phyloP scores from a whole-genome alignment of 2,888 invertebrate species.

The Seira musarum region DNA sequence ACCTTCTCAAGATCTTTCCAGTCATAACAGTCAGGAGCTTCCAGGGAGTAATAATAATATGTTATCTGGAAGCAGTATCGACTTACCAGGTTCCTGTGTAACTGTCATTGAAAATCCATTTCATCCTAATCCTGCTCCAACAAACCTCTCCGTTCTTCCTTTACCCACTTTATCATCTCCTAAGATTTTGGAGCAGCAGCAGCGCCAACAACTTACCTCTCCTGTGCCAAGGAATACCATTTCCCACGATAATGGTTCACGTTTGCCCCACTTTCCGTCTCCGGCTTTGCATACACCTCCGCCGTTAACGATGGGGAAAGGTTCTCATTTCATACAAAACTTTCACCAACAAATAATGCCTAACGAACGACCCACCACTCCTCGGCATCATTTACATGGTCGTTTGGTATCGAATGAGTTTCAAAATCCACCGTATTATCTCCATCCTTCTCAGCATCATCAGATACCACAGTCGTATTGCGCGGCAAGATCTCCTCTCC shows the following conservation, averaged over 20 bases:
- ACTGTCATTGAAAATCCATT: slow-evolving; percentile 46
- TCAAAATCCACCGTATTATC: slow-evolving; percentile 28
- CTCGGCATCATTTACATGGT: slow-evolving; percentile 26
- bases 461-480: background rate
- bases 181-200: slow-evolving; percentile 17
- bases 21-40: slow-evolving; percentile 36
- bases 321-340: background rate
- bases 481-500: slow-evolving; percentile 45
- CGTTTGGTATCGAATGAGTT: slow-evolving; percentile 13
- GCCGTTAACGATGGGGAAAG: background rate
- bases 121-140: slow-evolving; percentile 46
- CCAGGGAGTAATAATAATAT: slow-evolving; percentile 47
- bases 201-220: slow-evolving; percentile 38
- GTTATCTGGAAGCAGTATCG: slow-evolving; percentile 43
- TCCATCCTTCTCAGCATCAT: background rate
- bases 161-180: slow-evolving; percentile 12
- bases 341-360: slow-evolving; percentile 36
- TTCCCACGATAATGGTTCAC: background rate
- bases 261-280: slow-evolving; percentile 31
- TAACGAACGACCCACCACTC: slow-evolving; percentile 44
- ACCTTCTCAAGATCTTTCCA: slow-evolving; percentile 29
- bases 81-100: slow-evolving; percentile 43
- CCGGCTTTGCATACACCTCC: background rate
- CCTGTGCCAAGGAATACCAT: slow-evolving; percentile 35
- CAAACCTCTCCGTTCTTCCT: slow-evolving; percentile 50